Evolutionary conservation across 2,888 invertebrate species (phyloP), one percentile per base, ranked within the genome.

Genomic region (Hanleya hanleyi): DNA sequence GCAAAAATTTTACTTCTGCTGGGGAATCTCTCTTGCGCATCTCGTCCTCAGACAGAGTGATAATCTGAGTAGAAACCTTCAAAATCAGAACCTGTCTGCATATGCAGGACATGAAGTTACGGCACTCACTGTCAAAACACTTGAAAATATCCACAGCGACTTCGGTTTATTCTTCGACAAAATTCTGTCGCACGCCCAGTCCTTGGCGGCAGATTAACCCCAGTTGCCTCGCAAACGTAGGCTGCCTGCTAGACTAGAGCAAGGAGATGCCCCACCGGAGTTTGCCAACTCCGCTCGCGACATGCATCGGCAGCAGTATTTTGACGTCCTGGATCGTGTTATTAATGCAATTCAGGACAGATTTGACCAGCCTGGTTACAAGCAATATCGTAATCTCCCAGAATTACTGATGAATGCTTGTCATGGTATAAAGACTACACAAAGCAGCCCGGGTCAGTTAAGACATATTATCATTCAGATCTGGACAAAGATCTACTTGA

Each of bases 1-100:
- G 72, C 18, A 32, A n/a, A 68, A 33, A 22, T 72, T 72, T 47
- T 57, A 68, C 22, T 68, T 72, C 38, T 68, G 67, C 36, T 72
- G 18, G 18, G 67, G 67, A 29, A 12, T 36, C 15, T 26, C 29
- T n/a, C 57, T 72, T 15, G 22, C 41, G 12, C 36, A 26, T 7
- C 26, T 9, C 22, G 15, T 72, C 32, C 62, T 72, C 7, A 41
- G 29, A 22, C 41, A 61, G 18, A 61, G 41, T 33, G 68, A 68
- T 47, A 68, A n/a, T n/a, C n/a, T n/a, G n/a, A n/a, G n/a, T n/a
- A n/a, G n/a, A n/a, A n/a, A n/a, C n/a, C n/a, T n/a, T n/a, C n/a
- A n/a, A 67, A 32, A 22, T 72, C 36, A 61, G 61, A 47, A 38
- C 18, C 32, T 57, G 47, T 68, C 68, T 35, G 62, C 67, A 61